Evolutionary conservation across 30 jellyfish, hydroid and myxozoan species (phyloP).

Genomic region (Chironex yamaguchii): DNA sequence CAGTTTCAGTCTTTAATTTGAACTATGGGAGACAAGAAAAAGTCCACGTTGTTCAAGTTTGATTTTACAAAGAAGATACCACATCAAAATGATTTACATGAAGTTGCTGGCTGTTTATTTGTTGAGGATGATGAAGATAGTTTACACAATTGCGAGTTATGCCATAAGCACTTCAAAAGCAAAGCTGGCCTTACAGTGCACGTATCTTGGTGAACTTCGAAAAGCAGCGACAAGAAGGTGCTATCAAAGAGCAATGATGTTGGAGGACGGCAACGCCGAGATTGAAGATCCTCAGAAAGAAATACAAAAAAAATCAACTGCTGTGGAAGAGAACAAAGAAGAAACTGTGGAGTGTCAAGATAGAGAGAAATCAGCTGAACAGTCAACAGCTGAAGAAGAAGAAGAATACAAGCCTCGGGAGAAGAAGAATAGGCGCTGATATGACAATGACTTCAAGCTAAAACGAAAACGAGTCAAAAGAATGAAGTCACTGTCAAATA

Average conservation of each 20-base stretch:
- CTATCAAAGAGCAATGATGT: constrained; percentile 22
- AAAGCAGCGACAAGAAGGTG: constrained; percentile 35
- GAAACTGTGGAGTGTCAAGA: constrained; percentile 52
- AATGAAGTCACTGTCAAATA: background rate
- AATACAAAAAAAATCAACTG: constrained; percentile 42
- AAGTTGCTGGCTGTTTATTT: constrained; percentile 30
- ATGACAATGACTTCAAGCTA: constrained; percentile 30
- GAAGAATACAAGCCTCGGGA: constrained; percentile 28
- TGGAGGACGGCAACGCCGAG: constrained; percentile 37
- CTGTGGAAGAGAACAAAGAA: constrained; percentile 37
- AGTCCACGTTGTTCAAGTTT: constrained; percentile 43
- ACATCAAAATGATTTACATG: constrained; percentile 48
- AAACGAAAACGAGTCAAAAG: background rate
- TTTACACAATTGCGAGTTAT: constrained; percentile 18
- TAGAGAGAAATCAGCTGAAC: constrained; percentile 36
- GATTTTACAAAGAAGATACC: constrained; percentile 23
- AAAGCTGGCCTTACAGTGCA: constrained; percentile 37
- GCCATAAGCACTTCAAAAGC: constrained; percentile 35
- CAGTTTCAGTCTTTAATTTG: too few relatives aligned
- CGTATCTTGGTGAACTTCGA: constrained; percentile 49
- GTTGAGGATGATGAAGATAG: constrained; percentile 46
- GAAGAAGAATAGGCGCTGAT: constrained; percentile 50
- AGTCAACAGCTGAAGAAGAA: constrained; percentile 45
- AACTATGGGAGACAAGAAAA: too few relatives aligned
- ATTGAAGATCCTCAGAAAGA: constrained; percentile 28